Evolutionary conservation across 2,888 invertebrate genomes (phyloP).

Genomic region (Chalcosyrphus nemorum): DNA sequence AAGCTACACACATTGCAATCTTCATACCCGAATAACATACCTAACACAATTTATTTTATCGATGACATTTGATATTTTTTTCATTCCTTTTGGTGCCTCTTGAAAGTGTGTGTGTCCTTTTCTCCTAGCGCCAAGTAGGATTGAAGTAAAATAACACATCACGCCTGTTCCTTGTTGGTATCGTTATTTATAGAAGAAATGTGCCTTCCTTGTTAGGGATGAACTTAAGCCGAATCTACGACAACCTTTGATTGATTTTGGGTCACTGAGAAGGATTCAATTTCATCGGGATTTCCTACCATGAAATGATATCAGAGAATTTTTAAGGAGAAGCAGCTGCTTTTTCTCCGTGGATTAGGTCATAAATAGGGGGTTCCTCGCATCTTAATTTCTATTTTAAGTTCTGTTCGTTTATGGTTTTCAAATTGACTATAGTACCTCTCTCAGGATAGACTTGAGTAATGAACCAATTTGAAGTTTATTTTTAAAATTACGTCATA

Average conservation of each 20-base stretch:
- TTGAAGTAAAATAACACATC: constrained; percentile 1
- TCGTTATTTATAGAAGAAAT: constrained; percentile 3
- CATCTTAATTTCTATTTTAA: too few species aligned
- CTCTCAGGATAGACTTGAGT: background rate
- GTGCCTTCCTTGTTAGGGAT: background rate
- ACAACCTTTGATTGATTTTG: constrained; percentile 8
- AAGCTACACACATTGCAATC: background rate
- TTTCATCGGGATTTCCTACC: background rate
- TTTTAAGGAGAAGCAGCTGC: background rate
- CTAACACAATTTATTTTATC: constrained; percentile 39
- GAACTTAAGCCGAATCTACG: background rate
- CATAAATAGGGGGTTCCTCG: too few species aligned
- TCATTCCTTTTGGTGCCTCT: background rate
- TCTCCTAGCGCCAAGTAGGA: constrained; percentile 33
- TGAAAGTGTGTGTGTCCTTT: background rate
- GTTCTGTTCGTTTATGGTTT: background rate
- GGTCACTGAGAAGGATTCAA: background rate
- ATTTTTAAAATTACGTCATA: background rate
- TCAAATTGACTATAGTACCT: background rate
- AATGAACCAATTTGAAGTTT: background rate
- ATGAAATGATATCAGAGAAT: background rate
- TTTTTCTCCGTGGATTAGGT: too few species aligned
- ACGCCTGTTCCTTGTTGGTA: constrained; percentile 9
- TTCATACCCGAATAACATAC: background rate
- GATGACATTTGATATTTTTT: constrained; percentile 64